A percentile compares a stretch with the other conserved stretches of the same genome.
Conservation (phyloP, 2,797 vertebrate genomes). For the Tenualosa ilisha region DNA sequence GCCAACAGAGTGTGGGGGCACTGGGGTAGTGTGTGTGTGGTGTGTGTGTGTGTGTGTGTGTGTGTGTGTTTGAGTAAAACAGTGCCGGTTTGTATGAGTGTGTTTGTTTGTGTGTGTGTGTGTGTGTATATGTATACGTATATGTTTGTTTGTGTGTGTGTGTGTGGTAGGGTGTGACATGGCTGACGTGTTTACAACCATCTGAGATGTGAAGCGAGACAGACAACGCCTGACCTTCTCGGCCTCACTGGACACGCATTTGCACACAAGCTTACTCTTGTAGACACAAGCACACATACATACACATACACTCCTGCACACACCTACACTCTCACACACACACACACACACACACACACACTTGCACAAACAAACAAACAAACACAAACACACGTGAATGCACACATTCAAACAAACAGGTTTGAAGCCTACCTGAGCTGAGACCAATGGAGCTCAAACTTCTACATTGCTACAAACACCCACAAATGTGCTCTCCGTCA, state of each 20-base stretch:
- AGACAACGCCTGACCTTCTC: conserved; percentile 55
- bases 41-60: conserved; percentile 32
- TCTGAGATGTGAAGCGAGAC: conserved; percentile 68
- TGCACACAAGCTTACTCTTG: conserved; percentile 30
- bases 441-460: neutral
- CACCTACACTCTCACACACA: neutral
- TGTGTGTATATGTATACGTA: too few relatives aligned
- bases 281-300: conserved; percentile 38
- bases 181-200: conserved; percentile 66
- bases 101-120: conserved; percentile 31
- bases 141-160: conserved; percentile 29
- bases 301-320: neutral
- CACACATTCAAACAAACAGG: neutral
- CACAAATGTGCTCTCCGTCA: neutral
- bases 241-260: conserved; percentile 32
- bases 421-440: neutral
- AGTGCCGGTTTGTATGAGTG: neutral
- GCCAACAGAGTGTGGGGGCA: conserved; percentile 32
- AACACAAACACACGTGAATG: conserved; percentile 41
- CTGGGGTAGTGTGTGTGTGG: conserved; percentile 21
- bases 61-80: neutral
- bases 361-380: neutral
- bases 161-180: conserved; percentile 32
- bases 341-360: neutral
- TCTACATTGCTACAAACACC: neutral